These are phyloP conservation scores for Horisme vitalbata DNA, from an alignment of 2,888 invertebrate genomes.

Conservation along the genomic window DNA sequence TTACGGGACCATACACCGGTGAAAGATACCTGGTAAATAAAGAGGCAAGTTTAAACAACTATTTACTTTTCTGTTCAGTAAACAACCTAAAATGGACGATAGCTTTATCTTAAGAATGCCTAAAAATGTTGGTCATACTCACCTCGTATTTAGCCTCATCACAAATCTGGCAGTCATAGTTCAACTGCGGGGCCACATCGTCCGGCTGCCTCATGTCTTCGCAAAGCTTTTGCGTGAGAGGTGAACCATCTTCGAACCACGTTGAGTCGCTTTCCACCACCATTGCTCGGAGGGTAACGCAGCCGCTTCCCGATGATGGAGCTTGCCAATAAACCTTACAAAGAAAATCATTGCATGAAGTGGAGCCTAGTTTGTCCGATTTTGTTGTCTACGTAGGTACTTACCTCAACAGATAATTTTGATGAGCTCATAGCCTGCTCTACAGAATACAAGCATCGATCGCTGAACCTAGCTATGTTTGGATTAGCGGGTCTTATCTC, in stretches of 20 bases:
- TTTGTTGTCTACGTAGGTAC: no score
- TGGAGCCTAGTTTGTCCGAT: no score
- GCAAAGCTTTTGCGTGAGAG: constrained; percentile 59
- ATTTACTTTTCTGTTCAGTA: no score
- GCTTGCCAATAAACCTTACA: constrained; percentile 72
- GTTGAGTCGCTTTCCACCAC: constrained; percentile 64
- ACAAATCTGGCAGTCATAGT: constrained; percentile 64
- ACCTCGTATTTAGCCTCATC: constrained; percentile 78
- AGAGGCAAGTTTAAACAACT: neutral
- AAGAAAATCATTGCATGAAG: neutral
- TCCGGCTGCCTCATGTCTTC: constrained; percentile 72
- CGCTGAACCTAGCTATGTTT: constrained; percentile 60
- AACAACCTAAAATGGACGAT: no score
- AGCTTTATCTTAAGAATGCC: no score
- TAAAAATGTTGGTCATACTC: no score
- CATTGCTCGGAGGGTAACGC: constrained; percentile 70
- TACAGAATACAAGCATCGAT: constrained; percentile 65
- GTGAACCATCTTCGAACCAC: constrained; percentile 70
- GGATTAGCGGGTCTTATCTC: constrained; percentile 55
- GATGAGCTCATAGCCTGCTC: constrained; percentile 58
- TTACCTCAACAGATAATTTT: constrained; percentile 63
- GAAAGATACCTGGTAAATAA: constrained; percentile 53
- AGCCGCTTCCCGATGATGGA: constrained; percentile 65
- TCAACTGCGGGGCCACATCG: constrained; percentile 62
- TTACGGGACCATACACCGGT: constrained; percentile 73